phyloP scores from a whole-genome alignment of 35 echinoderm and acorn worm genomes.

The Ophioderma brevispina region DNA sequence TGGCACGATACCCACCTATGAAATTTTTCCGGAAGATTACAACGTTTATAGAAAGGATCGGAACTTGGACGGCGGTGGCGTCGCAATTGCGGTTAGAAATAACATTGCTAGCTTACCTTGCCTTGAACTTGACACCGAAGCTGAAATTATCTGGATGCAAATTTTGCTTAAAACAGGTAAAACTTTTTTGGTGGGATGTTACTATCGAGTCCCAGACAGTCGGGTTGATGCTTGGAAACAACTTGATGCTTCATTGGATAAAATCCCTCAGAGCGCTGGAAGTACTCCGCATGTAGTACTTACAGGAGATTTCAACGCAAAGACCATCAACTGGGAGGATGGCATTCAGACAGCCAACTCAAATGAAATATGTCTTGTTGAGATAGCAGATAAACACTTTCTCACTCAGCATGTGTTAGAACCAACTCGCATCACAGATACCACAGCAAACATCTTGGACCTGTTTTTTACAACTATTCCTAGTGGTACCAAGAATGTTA shows the following conservation, averaged over 20 bases:
- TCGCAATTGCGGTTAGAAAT: slow-evolving; percentile 12
- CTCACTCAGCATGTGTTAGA: no score
- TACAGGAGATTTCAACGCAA: slow-evolving; percentile 28
- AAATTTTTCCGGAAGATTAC: slow-evolving; percentile 1
- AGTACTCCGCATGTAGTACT: slow-evolving; percentile 16
- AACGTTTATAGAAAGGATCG: no score
- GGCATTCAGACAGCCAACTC: slow-evolving; percentile 24
- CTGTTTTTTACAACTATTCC: slow-evolving; percentile 23
- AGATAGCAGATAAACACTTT: slow-evolving; percentile 7
- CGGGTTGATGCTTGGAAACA: slow-evolving; percentile 2
- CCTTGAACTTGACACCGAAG: no score
- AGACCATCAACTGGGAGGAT: slow-evolving; percentile 40
- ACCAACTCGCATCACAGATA: no score
- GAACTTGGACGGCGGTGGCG: no score
- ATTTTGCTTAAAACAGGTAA: slow-evolving; percentile 26
- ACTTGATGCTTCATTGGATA: slow-evolving; percentile 17
- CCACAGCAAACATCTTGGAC: slow-evolving; percentile 35
- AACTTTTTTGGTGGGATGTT: slow-evolving; percentile 40
- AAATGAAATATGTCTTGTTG: slow-evolving; percentile 1
- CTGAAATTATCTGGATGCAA: no score
- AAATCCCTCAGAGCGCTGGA: slow-evolving; percentile 16
- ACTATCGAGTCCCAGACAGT: slow-evolving; percentile 23
- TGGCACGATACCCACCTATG: slow-evolving; percentile 21
- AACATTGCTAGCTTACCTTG: no score
- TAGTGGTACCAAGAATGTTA: neutral